A percentile compares a stretch with the other conserved stretches of the same genome.
These are phyloP conservation scores for Noctua janthe DNA, from an alignment of 2,888 invertebrate genomes.

Conservation along the genomic window DNA sequence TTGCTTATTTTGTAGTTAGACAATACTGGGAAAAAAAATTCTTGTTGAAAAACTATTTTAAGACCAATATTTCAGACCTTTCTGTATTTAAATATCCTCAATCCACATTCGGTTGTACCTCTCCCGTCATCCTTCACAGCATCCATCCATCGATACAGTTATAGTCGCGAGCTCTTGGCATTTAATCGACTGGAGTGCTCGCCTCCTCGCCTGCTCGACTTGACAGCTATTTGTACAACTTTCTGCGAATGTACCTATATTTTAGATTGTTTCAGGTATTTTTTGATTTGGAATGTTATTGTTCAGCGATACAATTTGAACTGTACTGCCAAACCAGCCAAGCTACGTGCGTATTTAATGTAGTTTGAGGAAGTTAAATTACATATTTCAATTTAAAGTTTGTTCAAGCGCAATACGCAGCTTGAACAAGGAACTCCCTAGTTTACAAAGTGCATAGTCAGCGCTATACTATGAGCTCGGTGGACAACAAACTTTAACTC, in stretches of 20 bases:
- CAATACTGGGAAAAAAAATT: background rate
- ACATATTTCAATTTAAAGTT: constrained; percentile 47
- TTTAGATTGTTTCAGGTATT: constrained; percentile 24
- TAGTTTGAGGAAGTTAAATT: constrained; percentile 21
- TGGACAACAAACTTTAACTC: constrained; percentile 66
- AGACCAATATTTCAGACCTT: constrained; percentile 12
- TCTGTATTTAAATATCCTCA: constrained; percentile 31
- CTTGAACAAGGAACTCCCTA: constrained; percentile 38
- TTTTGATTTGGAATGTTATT: constrained; percentile 3
- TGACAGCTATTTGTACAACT: constrained; percentile 48
- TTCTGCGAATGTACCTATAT: constrained; percentile 35
- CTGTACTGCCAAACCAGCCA: too few species aligned
- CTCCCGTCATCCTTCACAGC: constrained; percentile 23
- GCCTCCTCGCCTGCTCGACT: constrained; percentile 13
- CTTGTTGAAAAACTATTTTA: background rate
- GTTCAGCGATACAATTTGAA: background rate
- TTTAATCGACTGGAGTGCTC: constrained; percentile 56
- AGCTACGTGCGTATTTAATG: background rate
- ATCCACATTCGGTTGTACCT: constrained; percentile 16
- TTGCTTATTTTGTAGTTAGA: background rate
- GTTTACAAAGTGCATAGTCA: constrained; percentile 59
- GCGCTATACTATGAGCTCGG: constrained; percentile 40
- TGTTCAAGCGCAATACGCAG: constrained; percentile 38
- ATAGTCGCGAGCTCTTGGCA: constrained; percentile 37
- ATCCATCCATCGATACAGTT: constrained; percentile 44